phyloP scores from a whole-genome alignment of 2,797 vertebrate genomes.

The Alcedo atthis region DNA sequence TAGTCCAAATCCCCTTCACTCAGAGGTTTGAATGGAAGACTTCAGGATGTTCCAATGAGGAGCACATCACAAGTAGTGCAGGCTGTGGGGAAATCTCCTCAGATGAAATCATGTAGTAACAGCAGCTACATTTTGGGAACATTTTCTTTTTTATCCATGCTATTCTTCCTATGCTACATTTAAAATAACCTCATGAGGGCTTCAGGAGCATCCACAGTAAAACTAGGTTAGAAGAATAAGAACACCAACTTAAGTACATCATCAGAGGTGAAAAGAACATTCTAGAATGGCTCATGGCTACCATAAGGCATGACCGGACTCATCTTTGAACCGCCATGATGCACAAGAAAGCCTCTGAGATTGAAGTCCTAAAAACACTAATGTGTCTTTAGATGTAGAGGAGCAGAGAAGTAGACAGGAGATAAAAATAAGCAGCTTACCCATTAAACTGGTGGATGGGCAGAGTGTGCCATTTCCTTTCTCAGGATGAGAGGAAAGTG shows the following conservation, averaged over 20 bases:
- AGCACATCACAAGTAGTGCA: not conserved
- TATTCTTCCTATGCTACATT: not conserved
- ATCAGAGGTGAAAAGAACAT: not conserved
- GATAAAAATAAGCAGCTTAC: not conserved
- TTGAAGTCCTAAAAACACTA: not conserved
- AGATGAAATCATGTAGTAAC: not conserved
- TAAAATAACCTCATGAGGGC: not conserved
- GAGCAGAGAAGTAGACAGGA: not conserved
- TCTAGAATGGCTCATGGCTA: not conserved
- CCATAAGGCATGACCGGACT: not conserved
- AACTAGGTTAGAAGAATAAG: not conserved
- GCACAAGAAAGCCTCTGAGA: not conserved
- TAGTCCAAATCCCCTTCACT: not conserved
- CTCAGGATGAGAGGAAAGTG: not conserved
- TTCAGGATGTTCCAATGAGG: not conserved
- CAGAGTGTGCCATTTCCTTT: not conserved
- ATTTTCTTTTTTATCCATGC: not conserved
- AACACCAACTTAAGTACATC: not conserved
- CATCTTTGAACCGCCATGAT: not conserved
- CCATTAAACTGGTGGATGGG: not conserved
- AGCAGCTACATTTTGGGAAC: not conserved
- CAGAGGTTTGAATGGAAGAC: not conserved
- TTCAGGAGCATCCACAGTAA: not conserved
- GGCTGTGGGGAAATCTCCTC: not conserved
- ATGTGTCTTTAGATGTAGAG: not conserved